Evolutionary conservation across 2,797 vertebrate species (phyloP).

Genomic region (Poeciliopsis gracilis): DNA sequence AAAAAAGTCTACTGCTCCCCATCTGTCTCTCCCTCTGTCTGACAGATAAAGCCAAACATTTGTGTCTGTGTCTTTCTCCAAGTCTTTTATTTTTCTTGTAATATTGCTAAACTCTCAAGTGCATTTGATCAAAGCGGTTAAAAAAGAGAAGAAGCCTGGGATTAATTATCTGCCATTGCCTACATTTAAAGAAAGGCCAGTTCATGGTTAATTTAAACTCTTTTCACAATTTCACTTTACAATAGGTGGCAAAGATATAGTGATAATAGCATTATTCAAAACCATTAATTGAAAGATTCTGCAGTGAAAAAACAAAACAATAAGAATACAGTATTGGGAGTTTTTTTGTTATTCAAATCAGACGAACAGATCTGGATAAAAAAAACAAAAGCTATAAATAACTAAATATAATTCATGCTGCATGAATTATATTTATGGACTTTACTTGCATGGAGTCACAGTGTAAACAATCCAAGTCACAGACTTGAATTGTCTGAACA

Average conservation of each 20-base stretch:
- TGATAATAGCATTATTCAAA: constrained; percentile 68
- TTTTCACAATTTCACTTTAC: constrained; percentile 9
- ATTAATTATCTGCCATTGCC: constrained; percentile 61
- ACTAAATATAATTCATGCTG: background rate
- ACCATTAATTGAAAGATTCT: constrained; percentile 43
- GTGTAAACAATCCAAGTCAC: too few relatives aligned
- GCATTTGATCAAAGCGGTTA: constrained; percentile 46
- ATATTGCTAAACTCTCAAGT: constrained; percentile 27
- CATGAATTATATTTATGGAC: background rate
- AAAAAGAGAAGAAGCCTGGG: constrained; percentile 37
- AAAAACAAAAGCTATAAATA: background rate
- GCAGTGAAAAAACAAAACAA: constrained; percentile 8
- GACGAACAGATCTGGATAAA: background rate
- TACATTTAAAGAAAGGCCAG: constrained; percentile 46
- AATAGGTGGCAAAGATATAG: constrained; percentile 44
- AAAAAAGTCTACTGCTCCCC: constrained; percentile 53
- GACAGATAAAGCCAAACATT: constrained; percentile 57
- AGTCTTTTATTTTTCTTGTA: constrained; percentile 37
- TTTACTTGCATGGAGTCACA: background rate
- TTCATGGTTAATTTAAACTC: constrained; percentile 44
- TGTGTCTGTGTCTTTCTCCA: constrained; percentile 48
- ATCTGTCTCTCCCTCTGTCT: constrained; percentile 68
- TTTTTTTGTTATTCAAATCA: background rate
- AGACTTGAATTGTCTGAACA: background rate
- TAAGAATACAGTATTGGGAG: background rate